Evolutionary conservation across 1,140 invertebrate genomes (phyloP).

Genomic region (Eueides isabella): DNA sequence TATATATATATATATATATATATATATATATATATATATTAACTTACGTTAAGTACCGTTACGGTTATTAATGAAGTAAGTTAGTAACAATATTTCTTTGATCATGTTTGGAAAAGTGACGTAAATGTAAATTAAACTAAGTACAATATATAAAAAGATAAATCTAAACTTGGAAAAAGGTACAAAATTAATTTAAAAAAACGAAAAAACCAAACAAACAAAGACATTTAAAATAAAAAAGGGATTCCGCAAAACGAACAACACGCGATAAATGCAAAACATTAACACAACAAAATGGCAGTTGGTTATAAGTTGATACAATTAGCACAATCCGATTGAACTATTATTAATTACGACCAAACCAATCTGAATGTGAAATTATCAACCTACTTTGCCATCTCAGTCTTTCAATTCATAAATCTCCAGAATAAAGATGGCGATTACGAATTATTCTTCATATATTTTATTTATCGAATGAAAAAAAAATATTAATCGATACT

Average conservation of each 20-base stretch:
- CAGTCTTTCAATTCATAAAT: slow-evolving; percentile 71
- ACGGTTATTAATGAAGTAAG: neutral
- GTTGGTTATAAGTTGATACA: slow-evolving; percentile 29
- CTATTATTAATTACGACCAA: slow-evolving; percentile 43
- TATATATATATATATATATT: neutral
- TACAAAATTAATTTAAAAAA: slow-evolving; percentile 20
- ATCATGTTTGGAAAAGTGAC: neutral
- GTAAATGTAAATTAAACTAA: neutral
- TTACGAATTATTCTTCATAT: neutral
- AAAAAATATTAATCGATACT: neutral
- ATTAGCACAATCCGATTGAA: slow-evolving; percentile 29
- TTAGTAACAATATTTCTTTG: neutral
- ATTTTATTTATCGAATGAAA: neutral
- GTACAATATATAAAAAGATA: neutral
- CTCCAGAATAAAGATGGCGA: slow-evolving; percentile 24
- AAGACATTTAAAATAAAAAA: neutral
- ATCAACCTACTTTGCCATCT: slow-evolving; percentile 64
- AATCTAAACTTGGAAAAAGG: slow-evolving; percentile 1
- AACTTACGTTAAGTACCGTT: slow-evolving; percentile 52
- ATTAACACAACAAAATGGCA: slow-evolving; percentile 42
- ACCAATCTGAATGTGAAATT: slow-evolving; percentile 41
- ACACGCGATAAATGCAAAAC: slow-evolving; percentile 33
- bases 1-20: too few relatives aligned
- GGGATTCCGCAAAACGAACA: slow-evolving; percentile 5
- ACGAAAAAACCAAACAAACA: neutral